Evolutionary conservation across 92 coral and sea anemone genomes (phyloP).

Genomic region (Phenganax stokvisi): DNA sequence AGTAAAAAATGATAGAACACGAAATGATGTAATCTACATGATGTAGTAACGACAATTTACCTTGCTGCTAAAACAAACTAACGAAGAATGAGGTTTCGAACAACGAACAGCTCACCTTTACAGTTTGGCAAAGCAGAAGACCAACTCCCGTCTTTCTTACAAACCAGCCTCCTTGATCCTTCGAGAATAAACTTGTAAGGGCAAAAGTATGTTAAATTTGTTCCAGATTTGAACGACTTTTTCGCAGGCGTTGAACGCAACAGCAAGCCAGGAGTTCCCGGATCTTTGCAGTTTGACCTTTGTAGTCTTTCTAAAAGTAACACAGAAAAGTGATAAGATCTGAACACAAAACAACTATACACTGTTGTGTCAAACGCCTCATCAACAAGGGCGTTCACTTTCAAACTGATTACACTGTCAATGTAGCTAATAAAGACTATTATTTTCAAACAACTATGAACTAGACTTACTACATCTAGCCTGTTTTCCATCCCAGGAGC

Average conservation of each 20-base stretch:
- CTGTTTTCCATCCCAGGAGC: slow-evolving; percentile 27
- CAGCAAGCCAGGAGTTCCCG: slow-evolving; percentile 1
- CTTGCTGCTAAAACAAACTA: too few relatives aligned
- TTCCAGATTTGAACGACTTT: slow-evolving; percentile 6
- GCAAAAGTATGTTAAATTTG: slow-evolving; percentile 12
- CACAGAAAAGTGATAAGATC: too few relatives aligned
- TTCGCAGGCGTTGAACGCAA: not conserved
- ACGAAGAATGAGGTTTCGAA: not conserved
- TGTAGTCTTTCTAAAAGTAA: not conserved
- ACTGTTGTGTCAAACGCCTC: too few relatives aligned
- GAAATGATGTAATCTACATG: too few relatives aligned
- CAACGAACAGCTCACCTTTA: not conserved
- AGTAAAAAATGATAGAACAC: too few relatives aligned
- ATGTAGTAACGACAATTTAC: too few relatives aligned
- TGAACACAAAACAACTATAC: too few relatives aligned
- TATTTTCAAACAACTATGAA: too few relatives aligned
- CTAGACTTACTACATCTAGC: slow-evolving; percentile 21
- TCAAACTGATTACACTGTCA: too few relatives aligned
- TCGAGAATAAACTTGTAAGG: slow-evolving; percentile 9
- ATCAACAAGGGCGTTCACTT: too few relatives aligned
- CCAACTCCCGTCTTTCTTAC: slow-evolving; percentile 19
- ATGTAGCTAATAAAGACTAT: too few relatives aligned
- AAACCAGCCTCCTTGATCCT: slow-evolving; percentile 2
- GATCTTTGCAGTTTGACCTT: slow-evolving; percentile 14
- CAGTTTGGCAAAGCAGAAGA: slow-evolving; percentile 1